These are phyloP conservation scores for Halichondria panicea DNA, from an alignment of 37 sponge, comb jelly and placozoan species.

Conservation along the genomic window DNA sequence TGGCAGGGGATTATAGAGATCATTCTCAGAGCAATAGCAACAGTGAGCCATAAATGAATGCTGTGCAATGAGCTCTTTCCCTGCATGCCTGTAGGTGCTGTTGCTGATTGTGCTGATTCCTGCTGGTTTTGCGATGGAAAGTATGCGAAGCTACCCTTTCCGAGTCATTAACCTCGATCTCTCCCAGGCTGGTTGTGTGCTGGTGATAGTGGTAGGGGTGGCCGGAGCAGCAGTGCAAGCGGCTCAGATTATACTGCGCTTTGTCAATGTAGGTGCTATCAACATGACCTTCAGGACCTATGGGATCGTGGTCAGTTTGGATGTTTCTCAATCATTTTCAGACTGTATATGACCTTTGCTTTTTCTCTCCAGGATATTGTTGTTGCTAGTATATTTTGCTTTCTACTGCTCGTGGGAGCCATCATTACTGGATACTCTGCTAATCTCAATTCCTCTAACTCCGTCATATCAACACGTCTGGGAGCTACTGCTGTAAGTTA, in stretches of 20 bases:
- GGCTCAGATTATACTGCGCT: constrained; percentile 27
- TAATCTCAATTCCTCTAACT: too few species aligned
- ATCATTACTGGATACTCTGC: too few species aligned
- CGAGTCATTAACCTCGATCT: neutral
- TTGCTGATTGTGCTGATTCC: neutral
- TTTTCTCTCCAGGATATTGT: constrained; percentile 15
- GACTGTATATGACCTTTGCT: neutral
- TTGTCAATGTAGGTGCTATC: constrained; percentile 49
- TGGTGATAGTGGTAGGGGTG: constrained; percentile 23
- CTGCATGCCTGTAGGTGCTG: constrained; percentile 9
- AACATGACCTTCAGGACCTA: constrained; percentile 6
- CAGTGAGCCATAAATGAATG: constrained; percentile 17
- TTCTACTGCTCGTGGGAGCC: too few species aligned
- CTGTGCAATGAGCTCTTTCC: neutral
- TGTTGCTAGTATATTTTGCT: too few species aligned
- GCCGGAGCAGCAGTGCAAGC: constrained; percentile 21
- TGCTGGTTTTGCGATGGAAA: neutral
- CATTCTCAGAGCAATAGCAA: constrained; percentile 14
- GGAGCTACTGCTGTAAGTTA: constrained; percentile 40
- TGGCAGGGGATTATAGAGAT: constrained; percentile 73
- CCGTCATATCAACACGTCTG: neutral
- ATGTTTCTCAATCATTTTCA: neutral
- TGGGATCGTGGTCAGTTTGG: constrained; percentile 39
- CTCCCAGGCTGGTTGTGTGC: neutral
- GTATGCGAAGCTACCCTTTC: neutral